Evolutionary conservation across 2,113 vertebrate genomes (phyloP).

Genomic region (Regulus satrapa): DNA sequence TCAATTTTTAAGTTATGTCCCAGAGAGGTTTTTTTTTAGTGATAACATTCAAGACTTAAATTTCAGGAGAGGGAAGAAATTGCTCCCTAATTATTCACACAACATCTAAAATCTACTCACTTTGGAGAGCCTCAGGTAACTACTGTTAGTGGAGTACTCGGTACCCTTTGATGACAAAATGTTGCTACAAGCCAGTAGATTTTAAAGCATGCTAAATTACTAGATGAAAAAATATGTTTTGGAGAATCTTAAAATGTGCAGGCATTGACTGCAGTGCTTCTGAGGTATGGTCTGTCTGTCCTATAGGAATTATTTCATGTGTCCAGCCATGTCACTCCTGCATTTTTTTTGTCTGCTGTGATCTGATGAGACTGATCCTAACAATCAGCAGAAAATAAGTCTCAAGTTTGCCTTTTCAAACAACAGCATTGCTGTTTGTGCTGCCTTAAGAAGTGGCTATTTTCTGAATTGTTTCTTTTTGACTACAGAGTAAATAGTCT

Average conservation of each 20-base stretch:
- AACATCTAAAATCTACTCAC: not conserved
- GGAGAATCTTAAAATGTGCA: not conserved
- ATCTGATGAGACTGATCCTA: not conserved
- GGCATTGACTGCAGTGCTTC: not conserved
- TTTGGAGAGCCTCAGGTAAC: not conserved
- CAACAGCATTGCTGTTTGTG: not conserved
- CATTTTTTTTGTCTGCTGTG: not conserved
- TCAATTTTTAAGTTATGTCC: not conserved
- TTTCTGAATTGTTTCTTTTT: not conserved
- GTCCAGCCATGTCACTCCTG: not conserved
- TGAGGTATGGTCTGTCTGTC: not conserved
- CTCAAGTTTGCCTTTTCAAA: not conserved
- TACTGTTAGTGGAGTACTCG: not conserved
- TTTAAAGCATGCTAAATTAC: not conserved
- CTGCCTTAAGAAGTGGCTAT: not conserved
- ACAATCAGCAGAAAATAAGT: not conserved
- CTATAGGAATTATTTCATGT: not conserved
- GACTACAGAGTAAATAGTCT: not conserved
- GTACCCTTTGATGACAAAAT: not conserved
- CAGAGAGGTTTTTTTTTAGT: not conserved
- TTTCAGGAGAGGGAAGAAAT: not conserved
- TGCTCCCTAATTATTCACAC: not conserved
- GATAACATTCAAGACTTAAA: not conserved
- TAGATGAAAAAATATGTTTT: not conserved
- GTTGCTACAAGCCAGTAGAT: not conserved